phyloP scores from a whole-genome alignment of 2,888 invertebrate genomes.

The Eudemis profundana region DNA sequence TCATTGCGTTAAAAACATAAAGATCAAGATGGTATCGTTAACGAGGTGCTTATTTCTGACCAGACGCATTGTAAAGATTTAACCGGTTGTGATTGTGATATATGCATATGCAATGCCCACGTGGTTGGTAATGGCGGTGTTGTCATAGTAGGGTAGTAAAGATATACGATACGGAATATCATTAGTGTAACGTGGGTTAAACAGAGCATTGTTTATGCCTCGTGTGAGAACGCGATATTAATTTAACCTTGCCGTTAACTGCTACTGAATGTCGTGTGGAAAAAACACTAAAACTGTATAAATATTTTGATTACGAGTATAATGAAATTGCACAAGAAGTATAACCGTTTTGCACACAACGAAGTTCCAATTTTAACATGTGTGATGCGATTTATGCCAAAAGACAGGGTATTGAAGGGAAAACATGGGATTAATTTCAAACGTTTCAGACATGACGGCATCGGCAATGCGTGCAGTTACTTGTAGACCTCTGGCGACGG shows the following conservation, averaged over 20 bases:
- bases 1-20: conserved; percentile 39
- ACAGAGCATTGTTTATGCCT: conserved; percentile 36
- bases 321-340: too few relatives aligned
- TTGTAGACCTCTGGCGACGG: too few relatives aligned
- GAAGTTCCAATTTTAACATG: too few relatives aligned
- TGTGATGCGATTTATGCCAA: too few relatives aligned
- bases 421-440: too few relatives aligned
- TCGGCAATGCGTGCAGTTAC: too few relatives aligned
- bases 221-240: conserved; percentile 29
- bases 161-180: conserved; percentile 26
- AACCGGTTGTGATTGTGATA: conserved; percentile 11
- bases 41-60: conserved; percentile 39
- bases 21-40: conserved; percentile 41
- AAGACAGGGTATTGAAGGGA: too few relatives aligned
- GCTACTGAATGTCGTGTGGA: conserved; percentile 28
- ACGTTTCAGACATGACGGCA: too few relatives aligned
- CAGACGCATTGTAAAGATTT: conserved; percentile 20
- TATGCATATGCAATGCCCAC: conserved; percentile 2
- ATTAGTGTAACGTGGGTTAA: conserved; percentile 37
- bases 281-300: conserved; percentile 8
- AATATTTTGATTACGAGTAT: background rate
- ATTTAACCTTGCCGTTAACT: conserved; percentile 34
- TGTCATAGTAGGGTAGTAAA: conserved; percentile 27
- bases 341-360: too few relatives aligned
- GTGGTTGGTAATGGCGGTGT: conserved; percentile 27